Base-by-base conservation (phyloP, 2,797 vertebrate species). In the Argyrosomus regius region DNA sequence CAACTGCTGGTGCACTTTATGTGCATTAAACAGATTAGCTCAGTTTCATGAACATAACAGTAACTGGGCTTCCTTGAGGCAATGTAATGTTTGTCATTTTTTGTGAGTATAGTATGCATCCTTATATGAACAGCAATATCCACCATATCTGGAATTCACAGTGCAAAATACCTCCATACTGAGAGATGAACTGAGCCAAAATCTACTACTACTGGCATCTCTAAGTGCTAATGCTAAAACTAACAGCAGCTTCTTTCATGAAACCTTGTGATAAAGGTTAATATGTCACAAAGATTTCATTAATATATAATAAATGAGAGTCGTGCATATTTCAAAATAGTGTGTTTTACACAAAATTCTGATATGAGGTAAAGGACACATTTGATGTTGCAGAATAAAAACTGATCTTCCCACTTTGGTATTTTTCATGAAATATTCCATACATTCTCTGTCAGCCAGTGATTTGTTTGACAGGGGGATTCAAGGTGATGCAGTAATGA, bases 401-500 rank as follows among this genome's bases (percentile, higher is more conserved):
- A 88, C 54, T 65, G 41, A 65, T 74, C 43, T 88, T 88, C 72
- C 57, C 48, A 57, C 74, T 83, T 73, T 82, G 69, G 86, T 89
- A 79, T 81, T 84, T 84, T 78, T 72, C 63, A 76, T 84, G 56
- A 86, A 83, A 76, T 80, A 80, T 77, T 76, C 39, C 46, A 77
- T 74, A 78, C 46, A 45, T 77, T 72, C 68, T 78, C 66, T 58
- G 50, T 68, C 78, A 70, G 48, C 53, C 60, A 49, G 50, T 54
- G 88, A 92, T 91, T 87, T 67, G 63, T 86, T 86, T 80, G 60
- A 68, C 53, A 82, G 76, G 82, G 75, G 72, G 83, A 70, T 78
- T 78, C 75, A 85, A 90, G 87, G 90, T 87, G 79, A 87, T 62
- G 46, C 35, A 49, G 39, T 65, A 75, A 85, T 68, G 72, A 75